Evolutionary conservation across 2,113 vertebrate genomes (phyloP), one percentile per base, ranked within the genome.

Genomic region (Grammomys surdaster): DNA sequence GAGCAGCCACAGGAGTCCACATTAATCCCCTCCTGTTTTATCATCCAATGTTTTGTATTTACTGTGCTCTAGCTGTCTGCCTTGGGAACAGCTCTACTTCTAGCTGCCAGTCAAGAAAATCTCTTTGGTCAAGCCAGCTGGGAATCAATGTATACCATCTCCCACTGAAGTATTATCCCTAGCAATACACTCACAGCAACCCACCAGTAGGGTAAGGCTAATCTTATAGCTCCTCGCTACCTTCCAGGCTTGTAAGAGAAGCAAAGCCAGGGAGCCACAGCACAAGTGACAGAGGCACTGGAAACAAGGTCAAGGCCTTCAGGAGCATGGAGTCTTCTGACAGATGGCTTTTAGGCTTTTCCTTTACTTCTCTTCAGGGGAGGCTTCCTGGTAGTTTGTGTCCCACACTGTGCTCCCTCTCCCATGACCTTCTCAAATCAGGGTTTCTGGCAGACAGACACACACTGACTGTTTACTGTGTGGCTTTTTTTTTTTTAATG

Each of bases 401-500:
- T 11, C 16, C 75, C 26, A 13, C 48, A 0, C 0, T 17, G 48
- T 4, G 43, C 28, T 58, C 65, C 81, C 26, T 28, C 43, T 24
- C 72, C 85, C 14, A 10, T 1, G 7, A 11, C 88, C 54, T 5
- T 7, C 65, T 92, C 33, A 40, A 51, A 56, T 14, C 36, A 24
- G 12, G 33, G 6, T 9, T 12, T 22, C 82, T 17, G 22, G 22
- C 16, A 92, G 14, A 95, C 65, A 92, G 48, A 96, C 90, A 87
- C 60, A n/a, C 43, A 13, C 12, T 31, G 5, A 8, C 51, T 31
- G 36, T 88, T 97, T 93, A 91, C n/a, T 78, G 56, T 65, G 81
- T 85, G 58, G 26, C 24, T 48, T 89, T 90, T 97, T 97, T 98
- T 98, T 98, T 98, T 97, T 82, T 98, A 98, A 97, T 85, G 96